Evolutionary conservation across 2,888 invertebrate species (phyloP).

Genomic region (Caenorhabditis panamensis): DNA sequence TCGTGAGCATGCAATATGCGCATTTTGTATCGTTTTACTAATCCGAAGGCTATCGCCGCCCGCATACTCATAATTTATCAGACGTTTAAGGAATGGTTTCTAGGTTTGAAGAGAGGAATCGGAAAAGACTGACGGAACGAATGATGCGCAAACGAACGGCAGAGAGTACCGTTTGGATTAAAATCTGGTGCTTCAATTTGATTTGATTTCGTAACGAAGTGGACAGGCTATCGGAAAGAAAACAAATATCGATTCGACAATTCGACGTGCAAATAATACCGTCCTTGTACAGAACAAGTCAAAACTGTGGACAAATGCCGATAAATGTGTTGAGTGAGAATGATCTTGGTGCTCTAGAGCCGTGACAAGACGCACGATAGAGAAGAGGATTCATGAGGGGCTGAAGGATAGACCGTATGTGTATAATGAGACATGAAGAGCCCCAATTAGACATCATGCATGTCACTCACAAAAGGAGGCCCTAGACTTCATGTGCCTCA

Average conservation of each 20-base stretch:
- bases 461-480: slow-evolving; percentile 12
- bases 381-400: slow-evolving; percentile 2
- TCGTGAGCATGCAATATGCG: slow-evolving; percentile 53
- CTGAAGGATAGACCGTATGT: slow-evolving; percentile 19
- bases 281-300: slow-evolving; percentile 2
- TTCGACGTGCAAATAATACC: slow-evolving; percentile 17
- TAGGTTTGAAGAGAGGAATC: neutral
- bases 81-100: neutral
- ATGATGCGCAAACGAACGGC: neutral
- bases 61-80: slow-evolving; percentile 23
- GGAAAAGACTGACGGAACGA: neutral
- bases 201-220: slow-evolving; percentile 20
- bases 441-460: slow-evolving; percentile 48
- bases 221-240: slow-evolving; percentile 34
- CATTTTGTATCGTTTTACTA: slow-evolving; percentile 48
- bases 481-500: neutral
- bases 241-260: slow-evolving; percentile 34
- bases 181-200: slow-evolving; percentile 5
- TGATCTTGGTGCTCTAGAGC: slow-evolving; percentile 25
- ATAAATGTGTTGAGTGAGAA: slow-evolving; percentile 23
- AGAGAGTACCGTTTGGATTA: neutral
- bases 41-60: slow-evolving; percentile 6
- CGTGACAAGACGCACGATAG: slow-evolving; percentile 14
- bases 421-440: slow-evolving; percentile 57
- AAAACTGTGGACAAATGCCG: slow-evolving; percentile 16